phyloP scores from a whole-genome alignment of 2,888 invertebrate genomes.

The Pelosia muscerda region DNA sequence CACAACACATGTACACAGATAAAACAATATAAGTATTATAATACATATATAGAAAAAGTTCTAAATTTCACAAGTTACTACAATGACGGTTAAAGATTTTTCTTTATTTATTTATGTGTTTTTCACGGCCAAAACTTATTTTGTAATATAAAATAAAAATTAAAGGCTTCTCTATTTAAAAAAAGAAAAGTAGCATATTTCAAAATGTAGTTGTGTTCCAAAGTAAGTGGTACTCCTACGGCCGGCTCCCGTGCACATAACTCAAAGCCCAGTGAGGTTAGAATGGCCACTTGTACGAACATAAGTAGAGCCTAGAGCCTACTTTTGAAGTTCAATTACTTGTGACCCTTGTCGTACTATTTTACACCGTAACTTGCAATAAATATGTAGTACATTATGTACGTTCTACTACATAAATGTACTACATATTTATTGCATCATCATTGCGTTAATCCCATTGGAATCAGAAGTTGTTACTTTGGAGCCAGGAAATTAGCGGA shows the following conservation, averaged over 20 bases:
- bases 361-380: conserved; percentile 1
- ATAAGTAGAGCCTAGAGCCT: conserved; percentile 30
- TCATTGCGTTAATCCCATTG: too few species aligned
- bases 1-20: too few species aligned
- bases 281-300: conserved; percentile 48
- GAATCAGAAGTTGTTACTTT: too few species aligned
- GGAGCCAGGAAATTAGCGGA: too few species aligned
- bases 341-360: conserved; percentile 48
- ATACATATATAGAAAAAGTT: too few species aligned
- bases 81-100: too few species aligned
- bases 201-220: background rate
- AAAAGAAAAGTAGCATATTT: background rate
- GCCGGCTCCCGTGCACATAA: conserved; percentile 8
- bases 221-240: conserved; percentile 1
- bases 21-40: too few species aligned
- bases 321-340: conserved; percentile 63
- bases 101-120: too few species aligned
- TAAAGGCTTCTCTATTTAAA: background rate
- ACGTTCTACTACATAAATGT: too few species aligned
- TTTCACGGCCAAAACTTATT: background rate
- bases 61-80: too few species aligned
- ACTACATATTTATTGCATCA: too few species aligned
- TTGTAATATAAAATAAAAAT: too few species aligned
- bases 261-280: conserved; percentile 18
- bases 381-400: background rate